Base-by-base conservation (phyloP, 1,140 invertebrate genomes). In the Zaprionus davidi region DNA sequence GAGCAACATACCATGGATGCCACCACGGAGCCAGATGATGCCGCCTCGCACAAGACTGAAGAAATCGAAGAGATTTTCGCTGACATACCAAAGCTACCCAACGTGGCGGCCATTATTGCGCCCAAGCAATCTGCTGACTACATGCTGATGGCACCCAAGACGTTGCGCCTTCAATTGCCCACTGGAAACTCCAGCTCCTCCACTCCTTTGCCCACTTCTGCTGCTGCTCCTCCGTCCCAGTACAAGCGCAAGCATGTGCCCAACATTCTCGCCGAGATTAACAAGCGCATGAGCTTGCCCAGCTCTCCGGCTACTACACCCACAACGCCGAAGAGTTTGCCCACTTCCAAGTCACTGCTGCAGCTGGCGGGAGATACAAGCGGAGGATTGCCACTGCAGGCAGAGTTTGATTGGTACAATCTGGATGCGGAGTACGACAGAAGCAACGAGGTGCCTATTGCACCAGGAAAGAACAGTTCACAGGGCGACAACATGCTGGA, bases 81-180 rank as follows among this genome's bases (percentile, higher is more conserved):
- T 59, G 93, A 94, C 65, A 93, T 94, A 90, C 94, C 94, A 78
- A 94, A 94, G 82, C 81, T 94, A 81, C 94, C 94, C 17, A 94
- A 94, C 91, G 94, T 94, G 26, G 94, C 93, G 17, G 94, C 94
- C 81, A 94, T 94, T 13, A 93, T 94, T 66, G 93, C 93, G 20
- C 93, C 94, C 7, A 93, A 91, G 55, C 75, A 87, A 44, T 56
- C 80, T 15, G 68, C 74, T 1, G 59, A 80, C 31, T 87, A 87
- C 60, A 11, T 91, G 26, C 51, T 78, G 5, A 92, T 90, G 90
- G 75, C 81, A 20, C 77, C 82, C 17, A 87, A 82, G 38, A 49
- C 60, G 31, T 46, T 78, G 34, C 76, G 76, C n/a, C 66, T 77
- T 11, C 75, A 77, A 41, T 20, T 64, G 26, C 71, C 67, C 3